Percentiles rank a stretch among this genome's conserved stretches.
Conservation (phyloP, 1,140 invertebrate species). For the Papilio dardanus region DNA sequence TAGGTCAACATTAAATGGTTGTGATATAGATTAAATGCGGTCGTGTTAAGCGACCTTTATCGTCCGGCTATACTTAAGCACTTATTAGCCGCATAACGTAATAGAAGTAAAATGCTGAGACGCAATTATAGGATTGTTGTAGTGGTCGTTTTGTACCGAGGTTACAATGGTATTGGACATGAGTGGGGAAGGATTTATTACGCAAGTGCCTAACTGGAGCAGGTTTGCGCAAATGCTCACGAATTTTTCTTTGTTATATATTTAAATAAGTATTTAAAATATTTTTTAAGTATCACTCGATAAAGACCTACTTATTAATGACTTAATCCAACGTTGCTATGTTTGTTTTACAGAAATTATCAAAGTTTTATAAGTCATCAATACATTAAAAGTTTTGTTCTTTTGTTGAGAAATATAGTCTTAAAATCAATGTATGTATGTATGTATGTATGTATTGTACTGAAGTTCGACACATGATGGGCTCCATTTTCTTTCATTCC, state of each 20-base stretch:
- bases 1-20: conserved; percentile 33
- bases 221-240: conserved; percentile 8
- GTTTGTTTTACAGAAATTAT: neutral
- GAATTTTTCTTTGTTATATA: conserved; percentile 18
- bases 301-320: too few relatives aligned
- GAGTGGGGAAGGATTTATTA: conserved; percentile 36
- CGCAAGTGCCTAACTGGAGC: conserved; percentile 23
- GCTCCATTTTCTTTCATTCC: too few relatives aligned
- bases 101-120: conserved; percentile 34
- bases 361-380: neutral
- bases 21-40: conserved; percentile 21
- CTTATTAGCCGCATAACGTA: conserved; percentile 35
- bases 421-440: too few relatives aligned
- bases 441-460: too few relatives aligned
- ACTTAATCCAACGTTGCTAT: neutral
- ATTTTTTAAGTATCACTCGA: neutral
- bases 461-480: too few relatives aligned
- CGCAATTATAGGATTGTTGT: conserved; percentile 34
- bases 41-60: conserved; percentile 33
- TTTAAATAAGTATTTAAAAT: neutral
- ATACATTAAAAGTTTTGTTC: neutral
- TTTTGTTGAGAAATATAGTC: neutral
- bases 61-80: conserved; percentile 28
- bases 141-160: conserved; percentile 35
- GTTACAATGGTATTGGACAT: conserved; percentile 33